phyloP scores from a whole-genome alignment of 1,140 invertebrate genomes.

The Andrena cerasifolii region DNA sequence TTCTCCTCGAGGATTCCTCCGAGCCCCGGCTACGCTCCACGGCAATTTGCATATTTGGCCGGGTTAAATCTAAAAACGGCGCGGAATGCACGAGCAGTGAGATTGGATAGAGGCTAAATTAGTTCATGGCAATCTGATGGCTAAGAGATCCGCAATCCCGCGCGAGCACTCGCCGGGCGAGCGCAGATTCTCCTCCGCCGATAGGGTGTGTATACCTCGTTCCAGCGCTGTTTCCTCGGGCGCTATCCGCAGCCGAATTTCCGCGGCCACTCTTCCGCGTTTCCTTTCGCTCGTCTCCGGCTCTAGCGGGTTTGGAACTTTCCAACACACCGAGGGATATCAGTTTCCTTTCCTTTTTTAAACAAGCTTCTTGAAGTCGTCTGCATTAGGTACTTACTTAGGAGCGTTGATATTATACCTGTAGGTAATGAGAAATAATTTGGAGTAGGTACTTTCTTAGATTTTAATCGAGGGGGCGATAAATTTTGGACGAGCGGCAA shows the following conservation, averaged over 20 bases:
- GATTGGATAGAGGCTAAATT: conserved; percentile 70
- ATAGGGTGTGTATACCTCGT: not conserved
- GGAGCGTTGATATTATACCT: no score
- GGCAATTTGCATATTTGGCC: conserved; percentile 80
- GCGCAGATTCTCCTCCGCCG: not conserved
- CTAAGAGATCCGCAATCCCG: conserved; percentile 46
- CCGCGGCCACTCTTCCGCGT: not conserved
- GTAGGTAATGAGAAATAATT: no score
- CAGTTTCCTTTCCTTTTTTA: no score
- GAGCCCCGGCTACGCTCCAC: conserved; percentile 51
- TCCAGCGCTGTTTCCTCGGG: not conserved
- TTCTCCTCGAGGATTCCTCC: conserved; percentile 65
- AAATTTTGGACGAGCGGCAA: no score
- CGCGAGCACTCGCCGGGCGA: not conserved
- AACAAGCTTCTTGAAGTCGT: not conserved
- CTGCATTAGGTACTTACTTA: no score
- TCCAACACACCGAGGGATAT: no score
- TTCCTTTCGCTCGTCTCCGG: no score
- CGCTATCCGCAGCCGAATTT: conserved; percentile 1
- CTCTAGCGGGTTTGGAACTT: no score
- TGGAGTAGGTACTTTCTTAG: no score
- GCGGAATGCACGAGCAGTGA: conserved; percentile 65
- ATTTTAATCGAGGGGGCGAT: no score
- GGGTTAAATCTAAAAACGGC: conserved; percentile 70
- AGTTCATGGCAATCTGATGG: conserved; percentile 65